Conservation (phyloP, 2,888 invertebrate species). For the Lasioglossum oenotherae region DNA sequence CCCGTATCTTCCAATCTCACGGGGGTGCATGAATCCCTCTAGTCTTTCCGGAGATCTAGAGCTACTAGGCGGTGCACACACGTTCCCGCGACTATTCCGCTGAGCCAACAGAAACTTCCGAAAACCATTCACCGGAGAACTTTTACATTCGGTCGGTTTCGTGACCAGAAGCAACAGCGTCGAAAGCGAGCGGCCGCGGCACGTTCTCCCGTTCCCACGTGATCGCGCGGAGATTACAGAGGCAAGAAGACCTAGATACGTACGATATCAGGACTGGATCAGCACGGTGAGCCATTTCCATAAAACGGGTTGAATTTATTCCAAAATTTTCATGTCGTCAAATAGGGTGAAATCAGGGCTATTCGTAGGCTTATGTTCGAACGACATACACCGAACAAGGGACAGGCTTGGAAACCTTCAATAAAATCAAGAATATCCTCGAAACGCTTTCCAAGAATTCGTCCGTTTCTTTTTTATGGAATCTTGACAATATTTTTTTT, state of each 20-base stretch:
- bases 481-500: not conserved
- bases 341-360: not conserved
- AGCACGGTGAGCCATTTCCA: not conserved
- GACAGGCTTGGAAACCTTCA: not conserved
- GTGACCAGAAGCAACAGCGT: conserved; percentile 52
- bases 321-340: not conserved
- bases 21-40: not conserved
- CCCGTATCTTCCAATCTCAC: not conserved
- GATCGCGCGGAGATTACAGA: conserved; percentile 12
- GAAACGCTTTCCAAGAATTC: not conserved
- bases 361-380: not conserved
- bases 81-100: not conserved
- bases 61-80: not conserved
- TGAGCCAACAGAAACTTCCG: not conserved
- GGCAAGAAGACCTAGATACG: not conserved
- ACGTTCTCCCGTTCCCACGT: conserved; percentile 44
- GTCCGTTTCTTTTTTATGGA: not conserved
- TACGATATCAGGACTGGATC: not conserved
- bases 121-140: conserved; percentile 12
- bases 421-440: not conserved
- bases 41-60: not conserved
- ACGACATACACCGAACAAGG: not conserved
- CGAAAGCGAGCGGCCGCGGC: not conserved
- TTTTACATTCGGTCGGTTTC: conserved; percentile 25
- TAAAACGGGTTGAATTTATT: not conserved